Base-by-base conservation (phyloP, 2,113 vertebrate genomes). In the Clupea harengus region DNA sequence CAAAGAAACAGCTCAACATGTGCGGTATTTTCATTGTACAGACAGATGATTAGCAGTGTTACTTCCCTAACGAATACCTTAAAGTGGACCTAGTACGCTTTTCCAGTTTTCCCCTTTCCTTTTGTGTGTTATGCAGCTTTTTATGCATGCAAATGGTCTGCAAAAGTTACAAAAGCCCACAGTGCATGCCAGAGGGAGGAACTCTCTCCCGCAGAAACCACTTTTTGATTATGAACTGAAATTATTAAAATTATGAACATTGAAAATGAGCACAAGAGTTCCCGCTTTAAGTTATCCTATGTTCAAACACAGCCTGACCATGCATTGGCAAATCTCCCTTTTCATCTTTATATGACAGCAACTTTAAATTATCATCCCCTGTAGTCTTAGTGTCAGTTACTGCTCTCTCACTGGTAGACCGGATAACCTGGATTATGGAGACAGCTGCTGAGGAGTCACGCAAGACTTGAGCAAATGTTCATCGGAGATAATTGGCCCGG, bases 381-480 rank as follows among this genome's bases (percentile, higher is more conserved):
- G 47, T 18, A 78, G 85, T 87, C 78, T 89, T 84, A 75, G 78
- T 83, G 82, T 86, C 54, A 86, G 86, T 90, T 88, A 86, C 88
- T 82, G 82, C 87, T 82, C 84, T 85, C 83, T 89, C 82, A 86
- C 85, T 82, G 87, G 91, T 88, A 86, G 90, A 67, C 87, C 89
- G 89, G 89, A 88, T 86, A 93, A 89, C 83, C 87, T 87, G 88
- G 88, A 93, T 92, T 91, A 89, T 84, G 82, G 82, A 92, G 86
- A 90, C 87, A 94, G 92, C 90, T 88, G 90, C 81, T 84, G 86
- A 86, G 86, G 10, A 92, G 89, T 91, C 92, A 93, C 50, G 87
- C 90, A 91, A 86, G 83, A 54, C 75, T 78, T 81, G 78, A 87
- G 85, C 83, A 82, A 86, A 75, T 83, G 39, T 72, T 88, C 83